Base-by-base conservation (phyloP, 2,113 vertebrate species). In the Grallaria varia region DNA sequence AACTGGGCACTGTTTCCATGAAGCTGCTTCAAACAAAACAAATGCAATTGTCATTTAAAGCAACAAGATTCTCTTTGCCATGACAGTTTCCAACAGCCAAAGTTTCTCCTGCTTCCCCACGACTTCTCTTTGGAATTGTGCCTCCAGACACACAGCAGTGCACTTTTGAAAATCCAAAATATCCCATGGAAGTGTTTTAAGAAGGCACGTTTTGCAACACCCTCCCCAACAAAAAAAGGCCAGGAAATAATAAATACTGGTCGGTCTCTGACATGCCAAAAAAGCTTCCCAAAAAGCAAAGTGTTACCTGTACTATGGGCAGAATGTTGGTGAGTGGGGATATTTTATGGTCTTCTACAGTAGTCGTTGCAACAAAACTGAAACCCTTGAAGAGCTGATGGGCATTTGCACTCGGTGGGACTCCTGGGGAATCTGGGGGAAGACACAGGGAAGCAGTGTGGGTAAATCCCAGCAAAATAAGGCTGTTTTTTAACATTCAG, bases 371-470 rank as follows among this genome's bases (percentile, higher is more conserved):
- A 89, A 99, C 99, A 97, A 99, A 99, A 95, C 99, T 99, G 97
- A 99, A 99, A 92, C 99, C 99, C 98, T 99, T 99, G 97, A 99
- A 99, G 93, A 99, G 99, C 84, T 99, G 99, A 97, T 99, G 99
- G 77, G 99, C 99, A 5, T 99, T 99, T 24, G 99, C 99, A 88
- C 99, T 99, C 52, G 99, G 99, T 27, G 99, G 99, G 81, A 99
- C 99, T 90, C 99, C 99, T 92, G 99, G 99, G 95, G 99, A 99
- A 98, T 99, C 99, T 99, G 93, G 62, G 31, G 40, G 89, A 92
- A 96, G 23, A 95, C 35, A 94, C n/a, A 85, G 28, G 92, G 76
- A 24, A 83, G 97, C 94, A 98, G 58, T 63, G 74, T 15, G 27
- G 58, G 13, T 16, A 42, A 37, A 81, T 14, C 59, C 56, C 28